Evolutionary conservation across 2,888 invertebrate genomes (phyloP).

Genomic region (Callosobruchus maculatus): DNA sequence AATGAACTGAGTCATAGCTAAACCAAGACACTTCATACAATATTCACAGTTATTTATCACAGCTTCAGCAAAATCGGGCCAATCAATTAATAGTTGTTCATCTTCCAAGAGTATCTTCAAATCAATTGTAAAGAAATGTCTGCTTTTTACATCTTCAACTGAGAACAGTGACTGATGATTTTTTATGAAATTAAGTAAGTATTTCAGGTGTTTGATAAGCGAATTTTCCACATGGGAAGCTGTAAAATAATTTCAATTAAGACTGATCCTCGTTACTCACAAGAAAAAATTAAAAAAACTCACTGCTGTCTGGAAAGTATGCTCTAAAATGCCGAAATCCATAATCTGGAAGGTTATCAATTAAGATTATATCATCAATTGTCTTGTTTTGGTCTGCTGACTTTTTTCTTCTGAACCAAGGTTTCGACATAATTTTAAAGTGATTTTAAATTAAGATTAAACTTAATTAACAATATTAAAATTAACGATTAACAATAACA

Average conservation of each 20-base stretch:
- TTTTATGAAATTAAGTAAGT: slow-evolving; percentile 56
- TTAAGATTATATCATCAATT: slow-evolving; percentile 7
- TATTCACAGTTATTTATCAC: slow-evolving; percentile 64
- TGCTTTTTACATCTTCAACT: slow-evolving; percentile 57
- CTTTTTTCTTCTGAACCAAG: slow-evolving; percentile 16
- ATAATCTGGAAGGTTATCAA: slow-evolving; percentile 17
- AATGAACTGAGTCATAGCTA: slow-evolving; percentile 74
- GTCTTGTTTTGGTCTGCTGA: slow-evolving; percentile 1
- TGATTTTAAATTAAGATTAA: no score
- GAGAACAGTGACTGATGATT: slow-evolving; percentile 52
- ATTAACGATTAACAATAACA: no score
- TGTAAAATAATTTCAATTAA: slow-evolving; percentile 42
- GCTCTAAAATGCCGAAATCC: slow-evolving; percentile 65
- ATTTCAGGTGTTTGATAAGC: slow-evolving; percentile 49
- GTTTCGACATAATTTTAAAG: slow-evolving; percentile 13
- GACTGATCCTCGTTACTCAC: neutral
- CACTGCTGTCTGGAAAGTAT: slow-evolving; percentile 65
- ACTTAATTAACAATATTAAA: no score
- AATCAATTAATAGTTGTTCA: slow-evolving; percentile 54
- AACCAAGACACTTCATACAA: slow-evolving; percentile 67
- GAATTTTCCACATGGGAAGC: slow-evolving; percentile 18
- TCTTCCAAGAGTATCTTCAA: slow-evolving; percentile 56
- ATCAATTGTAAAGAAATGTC: slow-evolving; percentile 58
- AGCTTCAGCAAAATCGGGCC: slow-evolving; percentile 56
- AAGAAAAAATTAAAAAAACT: neutral